Percentiles rank a stretch among this genome's conserved stretches.
These are phyloP conservation scores for Puntigrus tetrazona DNA, from an alignment of 2,113 vertebrate genomes.

Conservation along the genomic window DNA sequence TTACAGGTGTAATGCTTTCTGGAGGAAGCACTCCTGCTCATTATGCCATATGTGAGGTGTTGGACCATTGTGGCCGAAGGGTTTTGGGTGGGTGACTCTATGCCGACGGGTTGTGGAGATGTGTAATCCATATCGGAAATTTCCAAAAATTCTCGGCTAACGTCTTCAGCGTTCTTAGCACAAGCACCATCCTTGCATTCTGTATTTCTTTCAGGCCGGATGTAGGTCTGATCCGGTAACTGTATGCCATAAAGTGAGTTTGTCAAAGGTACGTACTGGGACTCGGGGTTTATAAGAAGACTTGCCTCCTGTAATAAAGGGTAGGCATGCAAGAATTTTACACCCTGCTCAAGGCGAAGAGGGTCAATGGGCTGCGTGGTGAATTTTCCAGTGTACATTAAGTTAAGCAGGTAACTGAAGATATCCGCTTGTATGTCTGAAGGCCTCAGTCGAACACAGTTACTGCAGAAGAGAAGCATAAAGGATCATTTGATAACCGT, in stretches of 20 bases:
- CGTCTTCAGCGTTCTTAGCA: conserved; percentile 58
- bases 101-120: conserved; percentile 72
- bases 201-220: conserved; percentile 61
- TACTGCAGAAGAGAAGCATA: conserved; percentile 65
- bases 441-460: conserved; percentile 86
- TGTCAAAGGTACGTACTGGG: conserved; percentile 81
- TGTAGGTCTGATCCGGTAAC: conserved; percentile 84
- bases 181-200: conserved; percentile 56
- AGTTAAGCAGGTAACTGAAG: conserved; percentile 87
- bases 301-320: conserved; percentile 87
- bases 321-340: conserved; percentile 88
- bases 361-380: conserved; percentile 86
- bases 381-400: conserved; percentile 92
- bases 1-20: conserved; percentile 86
- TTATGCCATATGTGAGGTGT: conserved; percentile 84
- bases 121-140: conserved; percentile 71
- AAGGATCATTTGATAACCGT: neutral
- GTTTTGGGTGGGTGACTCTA: conserved; percentile 74
- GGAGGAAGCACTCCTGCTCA: conserved; percentile 83
- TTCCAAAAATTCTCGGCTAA: conserved; percentile 74
- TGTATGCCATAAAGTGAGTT: conserved; percentile 88
- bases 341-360: conserved; percentile 83
- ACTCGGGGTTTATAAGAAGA: conserved; percentile 80
- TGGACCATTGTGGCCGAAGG: conserved; percentile 77
- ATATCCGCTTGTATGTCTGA: conserved; percentile 88